These are phyloP conservation scores for Phylloscopus whistleri DNA, from an alignment of 2,113 vertebrate genomes.

Conservation along the genomic window DNA sequence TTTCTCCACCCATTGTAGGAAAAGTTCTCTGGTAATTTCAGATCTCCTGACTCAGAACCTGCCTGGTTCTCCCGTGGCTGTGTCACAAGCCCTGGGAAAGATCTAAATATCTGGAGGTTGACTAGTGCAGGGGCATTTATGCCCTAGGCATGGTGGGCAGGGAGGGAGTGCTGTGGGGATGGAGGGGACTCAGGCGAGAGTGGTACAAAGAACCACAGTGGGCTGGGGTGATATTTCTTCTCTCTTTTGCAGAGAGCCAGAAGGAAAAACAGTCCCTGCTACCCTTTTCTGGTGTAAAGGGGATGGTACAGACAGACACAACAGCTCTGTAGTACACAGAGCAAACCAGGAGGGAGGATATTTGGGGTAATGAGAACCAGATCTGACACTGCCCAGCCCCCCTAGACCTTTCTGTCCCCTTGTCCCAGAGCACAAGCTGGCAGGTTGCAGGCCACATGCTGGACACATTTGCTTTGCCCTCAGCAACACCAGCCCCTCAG, in stretches of 20 bases:
- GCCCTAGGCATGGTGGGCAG: neutral
- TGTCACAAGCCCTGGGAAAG: neutral
- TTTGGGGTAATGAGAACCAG: neutral
- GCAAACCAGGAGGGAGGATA: neutral
- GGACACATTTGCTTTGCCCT: neutral
- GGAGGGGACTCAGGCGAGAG: neutral
- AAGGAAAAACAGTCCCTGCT: neutral
- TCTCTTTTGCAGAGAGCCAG: neutral
- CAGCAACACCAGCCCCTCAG: rapidly evolving
- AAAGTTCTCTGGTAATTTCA: neutral
- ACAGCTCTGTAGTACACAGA: neutral
- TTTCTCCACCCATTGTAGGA: neutral
- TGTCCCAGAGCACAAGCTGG: neutral
- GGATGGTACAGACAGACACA: neutral
- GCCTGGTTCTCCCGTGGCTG: neutral
- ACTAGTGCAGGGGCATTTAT: neutral
- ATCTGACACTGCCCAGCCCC: neutral
- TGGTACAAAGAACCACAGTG: neutral
- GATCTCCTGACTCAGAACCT: neutral
- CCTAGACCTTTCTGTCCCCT: neutral
- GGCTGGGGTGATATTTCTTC: neutral
- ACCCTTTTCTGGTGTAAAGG: neutral
- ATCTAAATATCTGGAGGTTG: neutral
- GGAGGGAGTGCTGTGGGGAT: neutral
- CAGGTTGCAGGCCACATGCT: rapidly evolving